Evolutionary conservation across 2,888 invertebrate species (phyloP).

Genomic region (Dryadula phaetusa): DNA sequence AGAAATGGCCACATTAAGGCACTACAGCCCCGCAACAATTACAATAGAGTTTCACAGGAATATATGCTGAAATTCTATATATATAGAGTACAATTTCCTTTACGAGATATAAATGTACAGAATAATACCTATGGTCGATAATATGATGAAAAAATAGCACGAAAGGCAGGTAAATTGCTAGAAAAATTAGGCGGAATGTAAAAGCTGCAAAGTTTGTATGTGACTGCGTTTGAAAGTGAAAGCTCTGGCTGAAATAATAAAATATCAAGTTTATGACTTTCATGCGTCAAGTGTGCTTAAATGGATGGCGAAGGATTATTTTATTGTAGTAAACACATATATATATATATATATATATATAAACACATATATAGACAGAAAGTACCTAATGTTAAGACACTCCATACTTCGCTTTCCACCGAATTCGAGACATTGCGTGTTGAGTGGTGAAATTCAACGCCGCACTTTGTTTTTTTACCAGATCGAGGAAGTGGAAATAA

Average conservation of each 20-base stretch:
- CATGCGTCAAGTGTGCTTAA: neutral
- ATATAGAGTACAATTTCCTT: conserved; percentile 14
- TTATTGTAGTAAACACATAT: neutral
- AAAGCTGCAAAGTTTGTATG: conserved; percentile 6
- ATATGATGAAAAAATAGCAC: conserved; percentile 26
- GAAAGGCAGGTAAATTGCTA: conserved; percentile 25
- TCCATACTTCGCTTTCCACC: too few species aligned
- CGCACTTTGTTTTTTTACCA: too few species aligned
- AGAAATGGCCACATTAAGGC: conserved; percentile 42
- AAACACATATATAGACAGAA: too few species aligned
- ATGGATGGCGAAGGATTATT: neutral
- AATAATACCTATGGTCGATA: conserved; percentile 28
- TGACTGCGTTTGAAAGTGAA: neutral
- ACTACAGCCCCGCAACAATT: conserved; percentile 40
- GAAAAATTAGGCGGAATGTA: conserved; percentile 25
- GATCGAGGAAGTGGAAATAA: too few species aligned
- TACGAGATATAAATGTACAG: conserved; percentile 20
- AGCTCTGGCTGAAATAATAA: neutral
- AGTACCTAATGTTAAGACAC: too few species aligned
- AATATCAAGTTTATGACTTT: neutral
- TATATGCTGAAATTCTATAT: conserved; percentile 1
- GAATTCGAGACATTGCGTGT: too few species aligned
- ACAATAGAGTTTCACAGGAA: conserved; percentile 28
- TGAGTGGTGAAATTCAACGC: too few species aligned
- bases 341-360: too few species aligned